These are phyloP conservation scores for Calyptommatus sinebrachiatus DNA, from an alignment of 2,113 vertebrate species.

Conservation along the genomic window DNA sequence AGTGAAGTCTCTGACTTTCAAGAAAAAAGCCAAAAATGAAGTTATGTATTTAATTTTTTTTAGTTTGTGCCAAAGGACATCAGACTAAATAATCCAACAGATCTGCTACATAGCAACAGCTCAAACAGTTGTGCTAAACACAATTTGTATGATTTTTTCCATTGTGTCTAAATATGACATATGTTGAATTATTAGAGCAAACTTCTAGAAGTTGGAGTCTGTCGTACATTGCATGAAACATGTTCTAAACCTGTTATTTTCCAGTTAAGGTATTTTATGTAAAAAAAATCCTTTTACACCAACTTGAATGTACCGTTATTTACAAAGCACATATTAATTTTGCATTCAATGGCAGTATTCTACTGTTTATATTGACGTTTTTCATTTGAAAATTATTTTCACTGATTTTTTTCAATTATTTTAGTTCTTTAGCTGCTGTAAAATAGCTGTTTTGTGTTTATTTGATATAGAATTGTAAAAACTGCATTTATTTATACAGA, in stretches of 20 bases:
- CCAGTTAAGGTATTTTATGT: slow-evolving; percentile 11
- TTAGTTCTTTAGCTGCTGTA: slow-evolving; percentile 73
- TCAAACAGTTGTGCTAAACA: background rate
- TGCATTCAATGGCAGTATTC: slow-evolving; percentile 58
- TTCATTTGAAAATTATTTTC: slow-evolving; percentile 42
- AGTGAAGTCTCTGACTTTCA: background rate
- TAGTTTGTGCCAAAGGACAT: background rate
- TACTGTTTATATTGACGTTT: slow-evolving; percentile 51
- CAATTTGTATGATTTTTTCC: background rate
- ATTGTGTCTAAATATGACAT: slow-evolving; percentile 7
- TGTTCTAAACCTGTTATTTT: slow-evolving; percentile 47
- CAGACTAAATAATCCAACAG: background rate
- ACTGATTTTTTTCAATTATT: slow-evolving; percentile 48
- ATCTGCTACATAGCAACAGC: background rate
- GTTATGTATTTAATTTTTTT: background rate
- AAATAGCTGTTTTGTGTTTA: slow-evolving; percentile 71
- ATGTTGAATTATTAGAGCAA: background rate
- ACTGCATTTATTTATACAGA: slow-evolving; percentile 85
- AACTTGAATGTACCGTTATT: slow-evolving; percentile 66
- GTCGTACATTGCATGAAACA: slow-evolving; percentile 51
- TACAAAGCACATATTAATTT: slow-evolving; percentile 61
- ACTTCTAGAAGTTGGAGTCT: slow-evolving; percentile 21
- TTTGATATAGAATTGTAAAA: slow-evolving; percentile 80
- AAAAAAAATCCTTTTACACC: slow-evolving; percentile 42
- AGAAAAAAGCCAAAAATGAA: background rate